phyloP scores from a whole-genome alignment of 1,140 invertebrate genomes.

The Rhyzopertha dominica region DNA sequence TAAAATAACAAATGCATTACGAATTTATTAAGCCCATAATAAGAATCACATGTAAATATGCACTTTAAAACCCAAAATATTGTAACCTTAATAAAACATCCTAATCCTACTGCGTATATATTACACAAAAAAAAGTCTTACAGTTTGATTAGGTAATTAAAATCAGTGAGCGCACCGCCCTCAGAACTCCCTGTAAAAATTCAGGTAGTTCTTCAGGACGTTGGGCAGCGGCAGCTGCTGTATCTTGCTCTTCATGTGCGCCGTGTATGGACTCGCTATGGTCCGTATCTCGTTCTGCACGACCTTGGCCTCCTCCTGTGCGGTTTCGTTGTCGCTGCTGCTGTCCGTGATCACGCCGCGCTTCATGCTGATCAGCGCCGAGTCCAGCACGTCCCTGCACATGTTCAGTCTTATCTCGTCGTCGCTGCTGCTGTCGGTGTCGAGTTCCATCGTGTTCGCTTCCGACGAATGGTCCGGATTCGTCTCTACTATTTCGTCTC shows the following conservation, averaged over 20 bases:
- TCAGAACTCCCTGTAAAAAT: constrained; percentile 50
- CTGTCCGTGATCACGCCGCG: constrained; percentile 22
- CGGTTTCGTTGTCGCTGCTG: constrained; percentile 7
- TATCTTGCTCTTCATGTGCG: constrained; percentile 52
- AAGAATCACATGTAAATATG: too few species aligned
- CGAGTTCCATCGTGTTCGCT: constrained; percentile 16
- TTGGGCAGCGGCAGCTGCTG: constrained; percentile 52
- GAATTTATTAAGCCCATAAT: too few species aligned
- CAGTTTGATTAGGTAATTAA: too few species aligned
- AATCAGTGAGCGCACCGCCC: too few species aligned
- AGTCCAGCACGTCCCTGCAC: too few species aligned
- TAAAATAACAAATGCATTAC: too few species aligned
- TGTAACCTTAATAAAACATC: too few species aligned
- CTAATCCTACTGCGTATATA: too few species aligned
- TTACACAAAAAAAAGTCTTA: too few species aligned
- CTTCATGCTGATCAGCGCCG: constrained; percentile 26
- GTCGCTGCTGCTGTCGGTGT: constrained; percentile 8
- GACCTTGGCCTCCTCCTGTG: constrained; percentile 5
- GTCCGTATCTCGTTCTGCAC: constrained; percentile 2
- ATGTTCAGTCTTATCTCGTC: too few species aligned
- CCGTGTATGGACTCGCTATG: constrained; percentile 33
- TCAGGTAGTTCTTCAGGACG: constrained; percentile 53
- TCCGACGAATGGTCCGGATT: constrained; percentile 23
- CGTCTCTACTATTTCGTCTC: constrained; percentile 43
- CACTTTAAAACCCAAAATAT: too few species aligned